Base-by-base conservation (phyloP, 2,797 vertebrate genomes). In the Bovichtus variegatus region DNA sequence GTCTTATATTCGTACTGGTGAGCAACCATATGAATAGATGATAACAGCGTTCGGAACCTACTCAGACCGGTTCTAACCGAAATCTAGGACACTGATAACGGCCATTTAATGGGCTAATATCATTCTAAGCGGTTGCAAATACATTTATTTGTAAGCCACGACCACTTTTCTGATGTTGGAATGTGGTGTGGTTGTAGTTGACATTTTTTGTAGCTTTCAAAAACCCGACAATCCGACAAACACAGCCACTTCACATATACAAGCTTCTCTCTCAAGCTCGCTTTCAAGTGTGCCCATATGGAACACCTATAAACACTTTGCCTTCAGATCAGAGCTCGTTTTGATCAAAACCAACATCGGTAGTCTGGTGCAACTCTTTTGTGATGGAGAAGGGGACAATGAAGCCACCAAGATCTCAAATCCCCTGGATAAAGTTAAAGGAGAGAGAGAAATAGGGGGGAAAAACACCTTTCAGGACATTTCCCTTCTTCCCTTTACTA, bases 381-480 rank as follows among this genome's bases (percentile, higher is more conserved):
- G n/a, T 38, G 29, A 16, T 43, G 44, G 55, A 71, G 29, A 16
- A 27, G 38, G 15, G 38, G 19, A 59, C 44, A 81, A 74, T 43
- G 13, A 80, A 74, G 51, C 59, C 69, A 61, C 51, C 65, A 19
- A 60, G 44, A 46, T 31, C 75, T 59, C n/a, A 69, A 64, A 71
- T 74, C 71, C 58, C 53, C 27, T 3, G 1, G 5, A 41, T 51
- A 81, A 78, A 70, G 43, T 53, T 44, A 67, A 65, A 71, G 21
- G 50, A 49, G 34, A 44, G 41, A 34, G 29, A 57, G 34, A 64
- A 38, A 60, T 3, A n/a, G n/a, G n/a, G 27, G 25, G 40, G 38
- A 16, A 40, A 69, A 64, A 77, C 49, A 59, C 31, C 41, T 75
- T 70, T 73, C 44, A 65, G 53, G 57, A 43, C 46, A 40, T 70